A percentile compares a stretch with the other conserved stretches of the same genome.
phyloP scores from a whole-genome alignment of 2,888 invertebrate genomes.

The Bombylius discolor region DNA sequence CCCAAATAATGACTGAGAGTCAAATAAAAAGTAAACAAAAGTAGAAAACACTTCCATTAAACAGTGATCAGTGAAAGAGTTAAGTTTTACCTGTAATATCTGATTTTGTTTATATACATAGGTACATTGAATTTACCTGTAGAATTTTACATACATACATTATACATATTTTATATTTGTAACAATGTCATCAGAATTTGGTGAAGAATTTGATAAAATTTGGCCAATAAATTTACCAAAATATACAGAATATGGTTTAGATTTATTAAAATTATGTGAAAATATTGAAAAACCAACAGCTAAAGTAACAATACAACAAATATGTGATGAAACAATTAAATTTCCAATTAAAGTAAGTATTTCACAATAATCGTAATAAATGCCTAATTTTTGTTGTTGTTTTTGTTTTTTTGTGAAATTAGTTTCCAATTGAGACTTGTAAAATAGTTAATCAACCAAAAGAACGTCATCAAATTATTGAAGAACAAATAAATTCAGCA shows the following conservation, averaged over 20 bases:
- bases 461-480: conserved; percentile 20
- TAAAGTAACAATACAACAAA: neutral
- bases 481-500: conserved; percentile 38
- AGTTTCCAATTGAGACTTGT: conserved; percentile 29
- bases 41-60: too few species aligned
- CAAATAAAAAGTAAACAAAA: too few species aligned
- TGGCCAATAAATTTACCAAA: conserved; percentile 18
- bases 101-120: too few species aligned
- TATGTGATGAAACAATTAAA: conserved; percentile 7
- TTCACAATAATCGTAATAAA: too few species aligned
- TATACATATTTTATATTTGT: too few species aligned
- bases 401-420: neutral
- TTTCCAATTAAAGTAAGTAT: conserved; percentile 10
- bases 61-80: too few species aligned
- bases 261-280: conserved; percentile 20
- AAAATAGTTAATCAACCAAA: conserved; percentile 24
- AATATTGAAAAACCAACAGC: conserved; percentile 15
- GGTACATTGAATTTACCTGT: too few species aligned
- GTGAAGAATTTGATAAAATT: conserved; percentile 21
- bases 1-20: too few species aligned
- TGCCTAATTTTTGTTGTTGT: too few species aligned
- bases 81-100: too few species aligned
- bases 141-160: too few species aligned
- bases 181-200: conserved; percentile 19
- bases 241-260: conserved; percentile 18